Evolutionary conservation across 2,888 invertebrate species (phyloP), one percentile per base, ranked within the genome.

Genomic region (Dioctria linearis): DNA sequence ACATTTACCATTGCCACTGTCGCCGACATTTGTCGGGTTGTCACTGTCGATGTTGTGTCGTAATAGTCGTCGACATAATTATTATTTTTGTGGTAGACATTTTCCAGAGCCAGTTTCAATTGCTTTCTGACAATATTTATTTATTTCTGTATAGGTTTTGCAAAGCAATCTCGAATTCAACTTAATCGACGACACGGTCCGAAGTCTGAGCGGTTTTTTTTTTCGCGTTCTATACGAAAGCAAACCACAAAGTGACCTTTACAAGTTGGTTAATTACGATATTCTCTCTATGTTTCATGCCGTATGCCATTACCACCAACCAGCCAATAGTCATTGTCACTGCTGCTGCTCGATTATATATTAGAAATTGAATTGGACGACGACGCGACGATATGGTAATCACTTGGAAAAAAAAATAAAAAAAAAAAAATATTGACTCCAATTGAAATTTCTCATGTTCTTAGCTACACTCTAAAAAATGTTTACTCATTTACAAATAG

Each of bases 251-350:
- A 51, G 51, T 69, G 69, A 69, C 69, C 69, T 69, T 69, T 69
- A 69, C 51, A n/a, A n/a, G 69, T 69, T 51, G 37, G n/a, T 51
- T 69, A 69, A 69, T 69, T 69, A 69, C 49, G 51, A 69, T 69
- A 25, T 25, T 25, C 25, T 69, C 43, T 69, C 69, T 69, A n/a
- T 69, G 54, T 69, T 69, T 69, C 69, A 11, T 69, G 51, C 40
- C 39, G 51, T 25, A 51, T 69, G 39, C 51, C 51, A 51, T 4
- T 25, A 25, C 25, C 25, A 25, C 25, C 25, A 25, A 25, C 25
- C 25, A 25, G 25, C 25, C 25, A 25, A 25, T 2, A 25, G 25
- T 51, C 69, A n/a, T 51, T 69, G 39, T 25, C 69, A n/a, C 49
- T 69, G 49, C 39, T 11, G 25, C 40, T 69, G 49, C 51, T 49